Conservation (phyloP, 30 jellyfish, hydroid and myxozoan genomes). For the Morbakka virulenta region DNA sequence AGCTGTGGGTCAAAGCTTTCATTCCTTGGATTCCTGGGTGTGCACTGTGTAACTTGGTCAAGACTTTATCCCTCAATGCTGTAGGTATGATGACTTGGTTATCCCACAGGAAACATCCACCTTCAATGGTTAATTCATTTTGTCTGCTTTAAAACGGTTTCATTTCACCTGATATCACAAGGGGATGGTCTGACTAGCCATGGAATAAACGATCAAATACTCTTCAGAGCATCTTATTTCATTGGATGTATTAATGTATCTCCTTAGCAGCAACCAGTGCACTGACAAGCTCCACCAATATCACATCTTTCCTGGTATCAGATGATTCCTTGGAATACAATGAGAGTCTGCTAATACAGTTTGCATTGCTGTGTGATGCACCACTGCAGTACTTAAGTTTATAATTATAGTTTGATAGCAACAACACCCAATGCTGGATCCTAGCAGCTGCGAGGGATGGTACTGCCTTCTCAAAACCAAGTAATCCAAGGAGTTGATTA, state of each 20-base stretch:
- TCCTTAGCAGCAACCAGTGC: constrained; percentile 26
- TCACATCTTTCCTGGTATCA: constrained; percentile 26
- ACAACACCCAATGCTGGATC: constrained; percentile 60
- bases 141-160: neutral
- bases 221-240: constrained; percentile 28
- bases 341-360: no score
- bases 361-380: no score
- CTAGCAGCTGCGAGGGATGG: constrained; percentile 58
- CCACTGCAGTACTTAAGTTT: constrained; percentile 1
- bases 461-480: neutral
- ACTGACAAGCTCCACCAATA: constrained; percentile 26
- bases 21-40: no score
- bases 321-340: neutral
- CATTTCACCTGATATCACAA: neutral
- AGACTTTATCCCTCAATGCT: neutral
- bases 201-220: neutral
- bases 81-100: constrained; percentile 9
- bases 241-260: neutral
- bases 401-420: constrained; percentile 9
- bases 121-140: constrained; percentile 4
- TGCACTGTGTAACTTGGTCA: constrained; percentile 11
- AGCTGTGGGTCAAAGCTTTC: no score
- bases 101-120: constrained; percentile 21
- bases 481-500: constrained; percentile 33
- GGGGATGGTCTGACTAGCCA: constrained; percentile 8